phyloP scores from a whole-genome alignment of 2,113 vertebrate genomes.

The Clinocottus analis region DNA sequence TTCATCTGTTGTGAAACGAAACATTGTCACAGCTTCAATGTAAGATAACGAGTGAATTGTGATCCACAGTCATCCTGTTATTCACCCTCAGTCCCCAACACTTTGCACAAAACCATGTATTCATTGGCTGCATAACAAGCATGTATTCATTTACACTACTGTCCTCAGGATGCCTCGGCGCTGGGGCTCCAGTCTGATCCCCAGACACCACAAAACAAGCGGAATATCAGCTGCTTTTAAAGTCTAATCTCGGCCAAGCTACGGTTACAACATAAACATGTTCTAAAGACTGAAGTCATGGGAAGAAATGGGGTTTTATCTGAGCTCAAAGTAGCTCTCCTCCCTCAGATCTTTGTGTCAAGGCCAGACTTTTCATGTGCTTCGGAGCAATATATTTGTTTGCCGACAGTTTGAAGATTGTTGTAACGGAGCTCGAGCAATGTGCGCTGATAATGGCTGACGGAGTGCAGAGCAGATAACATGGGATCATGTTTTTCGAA shows the following conservation, averaged over 20 bases:
- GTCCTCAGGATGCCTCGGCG: constrained; percentile 53
- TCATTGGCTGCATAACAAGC: constrained; percentile 50
- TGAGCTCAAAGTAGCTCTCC: constrained; percentile 54
- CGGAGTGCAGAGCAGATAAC: constrained; percentile 5
- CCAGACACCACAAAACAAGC: constrained; percentile 66
- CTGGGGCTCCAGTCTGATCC: constrained; percentile 32
- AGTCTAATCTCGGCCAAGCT: constrained; percentile 70
- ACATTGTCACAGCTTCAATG: constrained; percentile 9
- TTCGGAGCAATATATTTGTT: constrained; percentile 45
- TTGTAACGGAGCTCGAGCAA: constrained; percentile 15
- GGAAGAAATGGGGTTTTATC: constrained; percentile 72
- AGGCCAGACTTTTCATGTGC: constrained; percentile 64
- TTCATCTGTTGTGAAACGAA: constrained; percentile 20
- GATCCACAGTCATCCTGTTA: constrained; percentile 40
- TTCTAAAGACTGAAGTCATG: constrained; percentile 76
- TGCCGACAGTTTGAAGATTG: constrained; percentile 39
- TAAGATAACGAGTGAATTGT: constrained; percentile 32
- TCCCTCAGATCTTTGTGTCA: constrained; percentile 53
- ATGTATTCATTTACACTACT: constrained; percentile 64
- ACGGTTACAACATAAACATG: constrained; percentile 77
- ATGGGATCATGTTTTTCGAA: constrained; percentile 25
- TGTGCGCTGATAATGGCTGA: constrained; percentile 1
- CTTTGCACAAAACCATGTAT: constrained; percentile 54
- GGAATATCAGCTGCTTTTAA: constrained; percentile 67
- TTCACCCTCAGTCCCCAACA: background rate